Percentiles rank a stretch among this genome's conserved stretches.
Evolutionary conservation across 2,113 vertebrate species (phyloP).

Genomic region (Callospermophilus lateralis): DNA sequence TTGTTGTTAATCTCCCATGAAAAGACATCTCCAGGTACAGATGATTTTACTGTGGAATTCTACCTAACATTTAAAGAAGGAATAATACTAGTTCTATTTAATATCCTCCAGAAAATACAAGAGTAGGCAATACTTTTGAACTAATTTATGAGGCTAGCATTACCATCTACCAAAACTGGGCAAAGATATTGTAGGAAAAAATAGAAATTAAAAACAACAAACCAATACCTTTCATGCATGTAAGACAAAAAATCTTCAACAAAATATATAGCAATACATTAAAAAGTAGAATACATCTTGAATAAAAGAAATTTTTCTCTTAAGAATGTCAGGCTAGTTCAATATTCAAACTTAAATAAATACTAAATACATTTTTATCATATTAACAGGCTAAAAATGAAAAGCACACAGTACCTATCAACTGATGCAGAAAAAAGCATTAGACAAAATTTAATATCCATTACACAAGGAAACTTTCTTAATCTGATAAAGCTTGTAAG

Average conservation of each 20-base stretch:
- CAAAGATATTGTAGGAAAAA: not conserved
- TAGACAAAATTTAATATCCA: not conserved
- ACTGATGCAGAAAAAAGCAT: not conserved
- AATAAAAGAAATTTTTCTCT: conserved; percentile 3
- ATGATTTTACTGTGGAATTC: conserved; percentile 10
- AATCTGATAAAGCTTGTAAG: not conserved
- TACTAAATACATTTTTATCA: not conserved
- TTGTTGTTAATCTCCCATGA: not conserved
- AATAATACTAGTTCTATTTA: not conserved
- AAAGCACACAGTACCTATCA: not conserved
- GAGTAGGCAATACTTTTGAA: not conserved
- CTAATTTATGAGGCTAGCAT: not conserved
- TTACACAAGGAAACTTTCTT: not conserved
- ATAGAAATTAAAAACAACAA: not conserved
- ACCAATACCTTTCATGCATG: not conserved
- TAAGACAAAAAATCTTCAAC: not conserved
- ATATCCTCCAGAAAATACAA: not conserved
- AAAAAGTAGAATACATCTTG: not conserved
- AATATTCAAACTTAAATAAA: not conserved
- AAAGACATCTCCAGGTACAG: conserved; percentile 7
- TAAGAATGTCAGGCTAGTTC: not conserved
- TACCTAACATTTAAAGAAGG: not conserved
- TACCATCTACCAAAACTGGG: not conserved
- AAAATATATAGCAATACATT: not conserved
- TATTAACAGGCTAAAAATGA: not conserved